phyloP scores from a whole-genome alignment of 2,113 vertebrate species.

The Vidua macroura region DNA sequence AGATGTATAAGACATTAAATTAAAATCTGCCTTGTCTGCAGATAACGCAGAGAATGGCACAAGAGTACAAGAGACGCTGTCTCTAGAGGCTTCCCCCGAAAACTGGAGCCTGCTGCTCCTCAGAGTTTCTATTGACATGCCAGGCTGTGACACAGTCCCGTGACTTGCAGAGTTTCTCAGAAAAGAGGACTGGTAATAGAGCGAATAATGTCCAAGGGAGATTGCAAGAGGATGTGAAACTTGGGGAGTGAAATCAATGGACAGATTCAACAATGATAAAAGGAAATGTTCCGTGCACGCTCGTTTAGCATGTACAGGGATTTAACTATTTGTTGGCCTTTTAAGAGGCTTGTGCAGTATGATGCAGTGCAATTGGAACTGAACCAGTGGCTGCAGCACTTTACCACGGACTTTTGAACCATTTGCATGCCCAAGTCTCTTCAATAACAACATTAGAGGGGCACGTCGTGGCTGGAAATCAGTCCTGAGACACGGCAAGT shows the following conservation, averaged over 20 bases:
- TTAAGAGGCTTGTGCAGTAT: neutral
- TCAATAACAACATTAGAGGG: neutral
- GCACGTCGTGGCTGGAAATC: neutral
- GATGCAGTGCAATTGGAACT: neutral
- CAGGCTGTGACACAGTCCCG: neutral
- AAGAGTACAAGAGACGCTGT: neutral
- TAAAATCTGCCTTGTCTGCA: neutral
- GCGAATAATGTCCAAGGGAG: neutral
- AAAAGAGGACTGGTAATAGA: neutral
- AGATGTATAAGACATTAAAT: neutral
- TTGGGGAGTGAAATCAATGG: neutral
- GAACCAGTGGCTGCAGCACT: neutral
- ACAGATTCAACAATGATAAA: neutral
- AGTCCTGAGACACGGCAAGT: neutral
- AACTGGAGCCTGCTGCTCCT: neutral
- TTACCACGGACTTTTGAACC: neutral
- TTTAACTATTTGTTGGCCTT: neutral
- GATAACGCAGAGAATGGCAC: neutral
- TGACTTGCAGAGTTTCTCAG: neutral
- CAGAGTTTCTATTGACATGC: neutral
- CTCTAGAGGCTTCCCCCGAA: neutral
- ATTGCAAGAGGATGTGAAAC: constrained; percentile 7
- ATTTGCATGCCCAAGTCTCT: neutral
- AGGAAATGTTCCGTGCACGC: neutral
- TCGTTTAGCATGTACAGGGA: neutral